phyloP scores from a whole-genome alignment of 2,888 invertebrate genomes.

The Hydroisotoma schaefferi region DNA sequence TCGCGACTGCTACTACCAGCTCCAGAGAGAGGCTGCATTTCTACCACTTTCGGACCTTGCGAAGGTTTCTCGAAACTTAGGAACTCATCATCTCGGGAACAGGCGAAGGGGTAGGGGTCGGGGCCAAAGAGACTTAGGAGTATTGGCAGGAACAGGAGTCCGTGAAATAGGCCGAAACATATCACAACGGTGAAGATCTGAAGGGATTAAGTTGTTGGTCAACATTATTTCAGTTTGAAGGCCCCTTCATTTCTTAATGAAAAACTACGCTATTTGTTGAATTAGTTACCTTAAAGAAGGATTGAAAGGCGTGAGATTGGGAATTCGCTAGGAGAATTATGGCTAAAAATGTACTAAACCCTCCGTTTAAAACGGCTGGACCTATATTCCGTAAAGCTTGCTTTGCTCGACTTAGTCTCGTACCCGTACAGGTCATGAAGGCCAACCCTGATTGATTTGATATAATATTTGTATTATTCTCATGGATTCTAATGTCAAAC shows the following conservation, averaged over 20 bases:
- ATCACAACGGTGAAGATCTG: constrained; percentile 74
- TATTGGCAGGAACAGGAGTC: constrained; percentile 69
- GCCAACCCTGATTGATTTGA: constrained; percentile 57
- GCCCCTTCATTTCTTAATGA: neutral
- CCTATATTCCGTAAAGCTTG: constrained; percentile 54
- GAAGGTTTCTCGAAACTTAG: neutral
- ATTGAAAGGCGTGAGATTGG: constrained; percentile 55
- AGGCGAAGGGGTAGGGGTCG: constrained; percentile 53
- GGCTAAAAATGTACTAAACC: constrained; percentile 58
- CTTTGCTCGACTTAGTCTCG: constrained; percentile 52
- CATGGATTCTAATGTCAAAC: no score
- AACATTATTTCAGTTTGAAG: neutral
- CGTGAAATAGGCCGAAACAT: constrained; percentile 73
- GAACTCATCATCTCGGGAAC: constrained; percentile 3
- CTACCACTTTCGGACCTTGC: neutral
- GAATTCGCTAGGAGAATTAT: constrained; percentile 55
- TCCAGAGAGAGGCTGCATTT: neutral
- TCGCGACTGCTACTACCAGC: no score
- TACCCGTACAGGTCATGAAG: constrained; percentile 63
- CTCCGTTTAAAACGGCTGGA: constrained; percentile 57
- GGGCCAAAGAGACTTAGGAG: constrained; percentile 71
- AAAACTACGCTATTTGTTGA: no score
- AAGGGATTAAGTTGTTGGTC: constrained; percentile 22
- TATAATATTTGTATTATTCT: neutral
- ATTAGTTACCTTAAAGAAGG: constrained; percentile 58